Evolutionary conservation across 1,140 invertebrate species (phyloP).

Genomic region (Sycobia sp.): DNA sequence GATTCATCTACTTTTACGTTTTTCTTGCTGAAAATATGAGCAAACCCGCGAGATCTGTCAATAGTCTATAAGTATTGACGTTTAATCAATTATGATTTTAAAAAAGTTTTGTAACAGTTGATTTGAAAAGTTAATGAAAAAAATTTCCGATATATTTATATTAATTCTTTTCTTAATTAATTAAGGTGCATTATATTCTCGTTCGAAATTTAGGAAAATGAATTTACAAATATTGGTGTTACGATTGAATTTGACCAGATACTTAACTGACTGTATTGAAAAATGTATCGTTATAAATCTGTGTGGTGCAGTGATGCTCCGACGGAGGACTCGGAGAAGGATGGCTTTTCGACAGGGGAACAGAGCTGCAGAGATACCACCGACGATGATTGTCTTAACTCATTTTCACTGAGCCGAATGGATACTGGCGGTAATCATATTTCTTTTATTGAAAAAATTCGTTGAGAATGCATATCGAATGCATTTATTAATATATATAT

Average conservation of each 20-base stretch:
- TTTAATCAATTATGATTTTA: no score
- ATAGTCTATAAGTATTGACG: no score
- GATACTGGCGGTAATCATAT: constrained; percentile 21
- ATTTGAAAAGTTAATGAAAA: no score
- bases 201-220: background rate
- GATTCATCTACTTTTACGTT: no score
- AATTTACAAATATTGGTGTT: background rate
- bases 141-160: no score
- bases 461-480: constrained; percentile 17
- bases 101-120: no score
- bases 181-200: no score
- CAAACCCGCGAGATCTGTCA: no score
- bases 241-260: background rate
- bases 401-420: constrained; percentile 18
- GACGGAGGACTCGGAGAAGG: background rate
- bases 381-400: constrained; percentile 24
- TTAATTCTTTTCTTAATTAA: no score
- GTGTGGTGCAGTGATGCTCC: constrained; percentile 34
- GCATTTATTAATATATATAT: no score
- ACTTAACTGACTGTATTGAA: background rate
- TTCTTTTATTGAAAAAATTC: background rate
- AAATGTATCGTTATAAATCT: constrained; percentile 38
- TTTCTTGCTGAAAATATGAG: no score
- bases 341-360: constrained; percentile 12
- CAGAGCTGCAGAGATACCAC: constrained; percentile 10